phyloP scores from a whole-genome alignment of 2,888 invertebrate genomes.

The Mesorhabditis spiculigera region DNA sequence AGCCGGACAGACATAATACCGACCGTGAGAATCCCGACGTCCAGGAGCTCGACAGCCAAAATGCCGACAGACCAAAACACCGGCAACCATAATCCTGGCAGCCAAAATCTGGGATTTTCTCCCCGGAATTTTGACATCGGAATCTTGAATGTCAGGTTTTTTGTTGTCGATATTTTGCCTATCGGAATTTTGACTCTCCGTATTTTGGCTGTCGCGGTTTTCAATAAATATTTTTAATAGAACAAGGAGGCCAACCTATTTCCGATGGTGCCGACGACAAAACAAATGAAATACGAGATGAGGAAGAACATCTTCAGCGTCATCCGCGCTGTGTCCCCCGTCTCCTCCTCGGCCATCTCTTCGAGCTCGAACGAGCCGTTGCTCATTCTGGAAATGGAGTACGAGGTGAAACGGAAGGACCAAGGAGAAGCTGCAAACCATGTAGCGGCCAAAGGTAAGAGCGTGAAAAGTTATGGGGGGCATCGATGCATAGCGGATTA shows the following conservation, averaged over 20 bases:
- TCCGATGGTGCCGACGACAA: constrained; percentile 50
- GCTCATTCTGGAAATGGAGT: background rate
- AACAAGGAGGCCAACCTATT: constrained; percentile 42
- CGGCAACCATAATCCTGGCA: no score
- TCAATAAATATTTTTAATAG: background rate
- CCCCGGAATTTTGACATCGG: no score
- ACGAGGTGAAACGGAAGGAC: background rate
- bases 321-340: constrained; percentile 20
- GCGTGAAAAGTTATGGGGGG: no score
- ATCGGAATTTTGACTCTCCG: no score
- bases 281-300: constrained; percentile 44
- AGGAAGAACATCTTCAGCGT: constrained; percentile 34
- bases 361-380: background rate
- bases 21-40: no score
- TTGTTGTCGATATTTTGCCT: no score
- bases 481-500: no score
- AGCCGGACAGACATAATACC: no score
- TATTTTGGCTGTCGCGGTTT: background rate
- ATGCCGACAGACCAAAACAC: no score
- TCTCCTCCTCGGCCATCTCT: constrained; percentile 3
- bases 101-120: no score
- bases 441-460: background rate
- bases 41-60: no score
- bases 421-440: background rate
- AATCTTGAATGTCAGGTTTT: no score